phyloP scores from a whole-genome alignment of 2,113 vertebrate species.

The Hemibagrus wyckioides region DNA sequence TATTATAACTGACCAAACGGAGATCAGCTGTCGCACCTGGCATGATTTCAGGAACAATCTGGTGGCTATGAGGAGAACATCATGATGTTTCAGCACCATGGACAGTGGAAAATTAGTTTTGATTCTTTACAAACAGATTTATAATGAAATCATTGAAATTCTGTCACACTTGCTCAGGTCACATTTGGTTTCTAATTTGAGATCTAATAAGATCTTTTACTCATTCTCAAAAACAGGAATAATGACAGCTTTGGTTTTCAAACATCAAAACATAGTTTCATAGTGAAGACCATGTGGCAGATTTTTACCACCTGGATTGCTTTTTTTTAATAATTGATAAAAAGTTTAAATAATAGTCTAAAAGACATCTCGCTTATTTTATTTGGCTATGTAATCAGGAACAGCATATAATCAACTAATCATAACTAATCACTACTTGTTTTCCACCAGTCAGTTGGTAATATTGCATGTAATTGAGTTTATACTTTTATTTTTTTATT shows the following conservation, averaged over 20 bases:
- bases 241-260: not conserved
- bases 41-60: too few species aligned
- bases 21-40: too few species aligned
- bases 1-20: too few species aligned
- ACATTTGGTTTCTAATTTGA: not conserved
- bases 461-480: not conserved
- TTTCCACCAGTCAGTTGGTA: not conserved
- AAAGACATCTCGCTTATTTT: not conserved
- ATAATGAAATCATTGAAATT: not conserved
- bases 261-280: not conserved
- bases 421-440: not conserved
- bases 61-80: too few species aligned
- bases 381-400: not conserved
- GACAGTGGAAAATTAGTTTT: too few species aligned
- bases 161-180: not conserved
- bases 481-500: not conserved
- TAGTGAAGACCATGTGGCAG: not conserved
- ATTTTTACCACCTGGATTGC: not conserved
- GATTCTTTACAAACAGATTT: not conserved
- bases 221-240: not conserved
- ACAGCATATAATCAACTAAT: not conserved
- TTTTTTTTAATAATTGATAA: not conserved
- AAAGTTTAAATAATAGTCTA: not conserved
- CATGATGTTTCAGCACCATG: too few species aligned
- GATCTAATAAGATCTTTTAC: not conserved